phyloP scores from a whole-genome alignment of 2,113 vertebrate species.

The Hemiprocne comata region DNA sequence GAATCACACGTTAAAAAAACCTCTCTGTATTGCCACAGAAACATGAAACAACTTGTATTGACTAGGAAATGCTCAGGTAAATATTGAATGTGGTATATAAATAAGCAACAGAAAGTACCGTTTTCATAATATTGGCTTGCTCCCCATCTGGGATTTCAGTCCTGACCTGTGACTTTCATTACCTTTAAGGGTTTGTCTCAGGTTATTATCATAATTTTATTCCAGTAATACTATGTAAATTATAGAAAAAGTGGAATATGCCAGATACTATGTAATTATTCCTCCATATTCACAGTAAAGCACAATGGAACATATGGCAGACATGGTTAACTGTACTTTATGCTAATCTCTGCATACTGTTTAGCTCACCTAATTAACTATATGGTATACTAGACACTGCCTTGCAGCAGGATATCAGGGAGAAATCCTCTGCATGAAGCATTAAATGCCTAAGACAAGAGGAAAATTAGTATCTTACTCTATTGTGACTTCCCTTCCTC shows the following conservation, averaged over 20 bases:
- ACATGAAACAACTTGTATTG: not conserved
- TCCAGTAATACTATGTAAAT: slow-evolving; percentile 16
- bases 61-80: not conserved
- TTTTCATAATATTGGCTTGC: not conserved
- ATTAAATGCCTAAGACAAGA: not conserved
- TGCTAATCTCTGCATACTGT: slow-evolving; percentile 50
- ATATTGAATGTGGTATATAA: not conserved
- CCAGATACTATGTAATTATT: slow-evolving; percentile 29
- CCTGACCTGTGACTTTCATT: slow-evolving; percentile 12
- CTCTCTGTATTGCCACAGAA: not conserved
- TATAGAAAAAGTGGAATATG: slow-evolving; percentile 11
- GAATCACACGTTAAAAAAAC: not conserved
- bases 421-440: not conserved
- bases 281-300: slow-evolving; percentile 33
- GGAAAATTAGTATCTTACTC: not conserved
- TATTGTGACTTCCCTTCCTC: not conserved
- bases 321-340: slow-evolving; percentile 45
- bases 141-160: not conserved
- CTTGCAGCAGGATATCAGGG: slow-evolving; percentile 1
- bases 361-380: slow-evolving; percentile 61
- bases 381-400: not conserved
- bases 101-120: not conserved
- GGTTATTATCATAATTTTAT: slow-evolving; percentile 40
- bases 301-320: slow-evolving; percentile 26
- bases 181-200: slow-evolving; percentile 35